phyloP scores from a whole-genome alignment of 1,140 invertebrate species.

The Aphaenogaster floridana region DNA sequence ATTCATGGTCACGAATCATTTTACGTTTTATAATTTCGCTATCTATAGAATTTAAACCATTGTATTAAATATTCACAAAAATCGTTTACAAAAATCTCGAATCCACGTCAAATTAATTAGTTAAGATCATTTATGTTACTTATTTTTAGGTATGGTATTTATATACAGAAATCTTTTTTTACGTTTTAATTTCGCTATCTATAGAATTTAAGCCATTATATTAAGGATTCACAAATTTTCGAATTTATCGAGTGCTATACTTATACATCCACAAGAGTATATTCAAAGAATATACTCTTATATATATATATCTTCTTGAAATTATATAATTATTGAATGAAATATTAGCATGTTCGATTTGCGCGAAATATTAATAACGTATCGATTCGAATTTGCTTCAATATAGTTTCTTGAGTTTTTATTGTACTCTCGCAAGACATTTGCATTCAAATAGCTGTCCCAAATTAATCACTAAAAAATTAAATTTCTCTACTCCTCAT shows the following conservation, averaged over 20 bases:
- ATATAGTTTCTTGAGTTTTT: neutral
- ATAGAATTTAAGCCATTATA: neutral
- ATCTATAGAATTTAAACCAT: neutral
- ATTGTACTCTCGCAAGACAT: neutral
- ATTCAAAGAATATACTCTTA: neutral
- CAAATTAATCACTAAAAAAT: neutral
- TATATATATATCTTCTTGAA: neutral
- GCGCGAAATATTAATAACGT: neutral
- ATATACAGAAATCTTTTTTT: neutral
- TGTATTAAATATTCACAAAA: neutral
- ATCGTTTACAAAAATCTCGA: neutral
- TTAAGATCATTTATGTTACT: neutral
- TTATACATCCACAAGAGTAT: neutral
- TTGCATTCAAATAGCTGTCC: neutral
- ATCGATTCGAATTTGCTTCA: neutral
- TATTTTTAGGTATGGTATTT: conserved; percentile 1
- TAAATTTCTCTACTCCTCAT: neutral
- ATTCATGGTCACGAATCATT: neutral
- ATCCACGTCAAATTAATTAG: neutral
- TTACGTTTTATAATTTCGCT: neutral
- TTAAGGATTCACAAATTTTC: neutral
- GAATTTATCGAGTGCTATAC: neutral
- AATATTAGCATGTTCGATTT: neutral
- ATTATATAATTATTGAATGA: neutral
- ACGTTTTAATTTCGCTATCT: neutral